Evolutionary conservation across 1,140 invertebrate genomes (phyloP), one percentile per base, ranked within the genome.

Genomic region (Harpegnathos saltator): DNA sequence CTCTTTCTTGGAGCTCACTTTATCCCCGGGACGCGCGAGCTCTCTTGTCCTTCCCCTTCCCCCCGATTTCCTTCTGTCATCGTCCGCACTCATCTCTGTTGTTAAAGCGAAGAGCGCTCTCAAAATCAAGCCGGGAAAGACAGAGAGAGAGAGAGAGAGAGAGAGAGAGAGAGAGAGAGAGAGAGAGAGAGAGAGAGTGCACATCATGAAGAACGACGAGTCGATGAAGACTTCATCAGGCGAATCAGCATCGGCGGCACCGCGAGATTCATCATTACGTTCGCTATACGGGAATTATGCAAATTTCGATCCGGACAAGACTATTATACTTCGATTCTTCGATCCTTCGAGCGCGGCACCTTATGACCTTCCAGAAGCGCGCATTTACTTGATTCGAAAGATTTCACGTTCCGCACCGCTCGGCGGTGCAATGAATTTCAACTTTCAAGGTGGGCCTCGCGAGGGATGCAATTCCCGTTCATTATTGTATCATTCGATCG

Each of bases 111-210:
- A 33, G 29, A 33, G 29, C 1, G 5, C 5, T 33, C 29, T 33
- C 29, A 5, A 33, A 33, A n/a, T n/a, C 48, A 50, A 17, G 22
- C 63, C 77, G 77, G 4, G n/a, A 11, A 22, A 48, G 63, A 38
- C 52, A 22, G 72, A 54, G 65, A 81, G 66, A 7, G 7, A 33
- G 33, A 1, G 33, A n/a, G n/a, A n/a, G n/a, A n/a, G n/a, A n/a
- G n/a, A 52, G 65, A 44, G 44, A 24, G 73, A 52, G 66, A 82
- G 68, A 9, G 11, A 44, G 3, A 4, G 38, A 52, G 65, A 44
- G 44, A 24, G 73, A 52, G 66, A 82, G 68, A 9, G 11, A 44
- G 3, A 4, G 38, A 33, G 11, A 9, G 3, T 44, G 38, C 11
- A 44, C 11, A 11, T 9, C 38, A 9, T 44, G 38, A n/a, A n/a